Conservation (phyloP, 2,888 invertebrate genomes). For the Andrena praecox region DNA sequence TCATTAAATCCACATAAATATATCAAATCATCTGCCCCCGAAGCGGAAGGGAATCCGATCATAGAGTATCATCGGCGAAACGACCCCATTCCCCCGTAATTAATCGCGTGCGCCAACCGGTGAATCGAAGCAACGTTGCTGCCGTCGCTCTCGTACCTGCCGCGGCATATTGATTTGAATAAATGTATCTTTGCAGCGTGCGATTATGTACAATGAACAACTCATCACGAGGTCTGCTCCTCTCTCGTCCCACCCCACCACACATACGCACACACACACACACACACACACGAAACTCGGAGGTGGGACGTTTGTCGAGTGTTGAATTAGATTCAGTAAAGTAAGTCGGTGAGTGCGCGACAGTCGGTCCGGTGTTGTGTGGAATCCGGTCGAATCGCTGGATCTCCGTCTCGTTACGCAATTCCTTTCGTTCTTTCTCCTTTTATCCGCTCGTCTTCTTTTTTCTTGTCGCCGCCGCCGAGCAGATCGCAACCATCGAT, state of each 20-base stretch:
- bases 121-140: neutral
- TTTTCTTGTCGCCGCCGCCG: neutral
- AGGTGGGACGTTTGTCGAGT: constrained; percentile 68
- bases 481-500: neutral
- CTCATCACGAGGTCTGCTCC: constrained; percentile 71
- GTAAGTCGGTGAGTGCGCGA: constrained; percentile 63
- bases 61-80: neutral
- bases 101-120: constrained; percentile 3
- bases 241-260: constrained; percentile 57
- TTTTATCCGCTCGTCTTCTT: neutral
- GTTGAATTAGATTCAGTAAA: constrained; percentile 68
- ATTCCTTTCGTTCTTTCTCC: constrained; percentile 20
- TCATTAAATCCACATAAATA: too few relatives aligned
- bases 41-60: neutral
- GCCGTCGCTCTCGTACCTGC: constrained; percentile 40
- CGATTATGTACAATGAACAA: constrained; percentile 59
- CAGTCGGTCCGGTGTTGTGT: constrained; percentile 59
- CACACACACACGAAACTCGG: constrained; percentile 27
- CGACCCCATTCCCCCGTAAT: constrained; percentile 14
- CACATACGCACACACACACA: constrained; percentile 26
- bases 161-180: constrained; percentile 59
- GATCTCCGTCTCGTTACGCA: constrained; percentile 56
- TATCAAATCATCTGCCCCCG: too few relatives aligned
- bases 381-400: constrained; percentile 60
- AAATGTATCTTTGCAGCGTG: constrained; percentile 59